These are phyloP conservation scores for Poecilus cupreus DNA, from an alignment of 2,888 invertebrate genomes.

Conservation along the genomic window DNA sequence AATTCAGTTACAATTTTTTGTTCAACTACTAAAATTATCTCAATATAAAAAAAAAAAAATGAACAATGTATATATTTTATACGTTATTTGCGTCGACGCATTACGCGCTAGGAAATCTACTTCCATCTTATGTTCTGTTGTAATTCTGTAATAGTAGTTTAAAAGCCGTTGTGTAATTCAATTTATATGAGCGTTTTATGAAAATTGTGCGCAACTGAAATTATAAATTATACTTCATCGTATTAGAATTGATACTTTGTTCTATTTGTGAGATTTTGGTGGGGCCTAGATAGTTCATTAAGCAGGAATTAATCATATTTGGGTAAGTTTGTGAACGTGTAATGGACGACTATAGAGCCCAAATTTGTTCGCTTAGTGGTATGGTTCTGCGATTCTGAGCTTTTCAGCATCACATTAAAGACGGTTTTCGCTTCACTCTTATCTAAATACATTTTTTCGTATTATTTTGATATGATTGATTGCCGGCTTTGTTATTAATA, in stretches of 20 bases:
- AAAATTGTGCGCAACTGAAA: background rate
- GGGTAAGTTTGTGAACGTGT: conserved; percentile 67
- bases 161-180: conserved; percentile 43
- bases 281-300: background rate
- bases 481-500: background rate
- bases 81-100: background rate
- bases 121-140: conserved; percentile 15
- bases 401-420: conserved; percentile 70
- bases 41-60: too few species aligned
- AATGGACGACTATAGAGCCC: conserved; percentile 72
- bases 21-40: too few species aligned
- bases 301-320: background rate
- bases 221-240: background rate
- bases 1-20: too few species aligned
- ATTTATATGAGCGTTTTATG: conserved; percentile 21
- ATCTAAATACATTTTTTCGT: conserved; percentile 18
- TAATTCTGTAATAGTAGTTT: conserved; percentile 22
- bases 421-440: conserved; percentile 70
- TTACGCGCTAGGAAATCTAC: background rate
- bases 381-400: conserved; percentile 71
- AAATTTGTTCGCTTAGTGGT: conserved; percentile 70
- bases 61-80: background rate
- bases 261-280: background rate
- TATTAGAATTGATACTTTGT: background rate
- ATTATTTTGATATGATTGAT: conserved; percentile 12